Conservation (phyloP, 2,113 vertebrate genomes). For the Prunella himalayana region DNA sequence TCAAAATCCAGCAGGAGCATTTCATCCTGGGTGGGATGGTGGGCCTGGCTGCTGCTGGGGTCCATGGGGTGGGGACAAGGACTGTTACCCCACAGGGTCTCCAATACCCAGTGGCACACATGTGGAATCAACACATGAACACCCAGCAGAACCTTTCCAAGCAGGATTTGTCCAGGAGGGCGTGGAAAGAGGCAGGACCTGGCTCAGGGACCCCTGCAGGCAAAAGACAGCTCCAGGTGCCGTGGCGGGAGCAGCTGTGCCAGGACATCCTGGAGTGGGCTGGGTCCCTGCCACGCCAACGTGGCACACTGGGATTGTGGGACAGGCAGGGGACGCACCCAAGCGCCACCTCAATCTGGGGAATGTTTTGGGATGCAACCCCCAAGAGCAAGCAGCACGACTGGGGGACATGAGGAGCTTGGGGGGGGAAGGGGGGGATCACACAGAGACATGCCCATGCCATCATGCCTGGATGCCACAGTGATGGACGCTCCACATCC, state of each 20-base stretch:
- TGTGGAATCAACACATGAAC: not conserved
- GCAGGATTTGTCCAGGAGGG: not conserved
- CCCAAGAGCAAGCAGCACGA: not conserved
- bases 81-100: not conserved
- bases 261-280: not conserved
- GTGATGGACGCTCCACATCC: rapidly evolving
- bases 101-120: not conserved
- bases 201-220: not conserved
- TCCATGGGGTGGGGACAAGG: not conserved
- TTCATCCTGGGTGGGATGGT: not conserved
- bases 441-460: not conserved
- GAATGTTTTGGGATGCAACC: not conserved
- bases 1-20: not conserved
- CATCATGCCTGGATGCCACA: not conserved
- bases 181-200: not conserved
- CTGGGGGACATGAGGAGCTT: not conserved
- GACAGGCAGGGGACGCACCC: not conserved
- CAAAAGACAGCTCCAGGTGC: not conserved
- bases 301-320: not conserved
- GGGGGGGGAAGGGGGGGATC: rapidly evolving
- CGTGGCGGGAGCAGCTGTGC: rapidly evolving
- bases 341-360: rapidly evolving
- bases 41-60: not conserved
- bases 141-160: not conserved
- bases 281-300: not conserved